Percentiles rank a stretch among this genome's conserved stretches.
These are phyloP conservation scores for Pseudopodoces humilis DNA, from an alignment of 2,113 vertebrate genomes.

Conservation along the genomic window DNA sequence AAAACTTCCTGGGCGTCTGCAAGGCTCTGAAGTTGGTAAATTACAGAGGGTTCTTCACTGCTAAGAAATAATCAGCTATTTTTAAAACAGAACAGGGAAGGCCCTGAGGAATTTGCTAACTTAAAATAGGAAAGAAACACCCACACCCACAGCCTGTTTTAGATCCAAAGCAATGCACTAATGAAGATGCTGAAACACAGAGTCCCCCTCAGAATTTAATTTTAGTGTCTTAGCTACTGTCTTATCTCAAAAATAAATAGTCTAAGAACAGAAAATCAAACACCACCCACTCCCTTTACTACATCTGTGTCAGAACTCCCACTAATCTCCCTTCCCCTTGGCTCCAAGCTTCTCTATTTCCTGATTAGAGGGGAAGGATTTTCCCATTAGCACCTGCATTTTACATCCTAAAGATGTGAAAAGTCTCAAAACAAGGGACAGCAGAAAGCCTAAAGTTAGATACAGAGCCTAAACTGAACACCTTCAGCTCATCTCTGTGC, in stretches of 20 bases:
- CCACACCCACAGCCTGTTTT: background rate
- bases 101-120: background rate
- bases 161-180: background rate
- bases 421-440: background rate
- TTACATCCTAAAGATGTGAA: background rate
- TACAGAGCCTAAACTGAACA: background rate
- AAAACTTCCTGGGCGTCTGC: background rate
- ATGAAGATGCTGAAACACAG: constrained; percentile 22
- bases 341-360: background rate
- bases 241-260: background rate
- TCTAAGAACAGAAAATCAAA: constrained; percentile 43
- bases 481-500: background rate
- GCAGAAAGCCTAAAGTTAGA: background rate
- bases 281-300: constrained; percentile 51
- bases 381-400: constrained; percentile 14
- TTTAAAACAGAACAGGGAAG: constrained; percentile 16
- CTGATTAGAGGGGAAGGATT: background rate
- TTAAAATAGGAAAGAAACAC: constrained; percentile 28
- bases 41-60: background rate
- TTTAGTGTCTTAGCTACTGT: constrained; percentile 7
- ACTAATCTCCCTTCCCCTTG: background rate
- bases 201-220: constrained; percentile 25
- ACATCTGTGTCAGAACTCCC: constrained; percentile 39
- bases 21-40: background rate
- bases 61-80: background rate